Evolutionary conservation across 2,113 vertebrate species (phyloP), one percentile per base, ranked within the genome.

Genomic region (Hemiprocne comata): DNA sequence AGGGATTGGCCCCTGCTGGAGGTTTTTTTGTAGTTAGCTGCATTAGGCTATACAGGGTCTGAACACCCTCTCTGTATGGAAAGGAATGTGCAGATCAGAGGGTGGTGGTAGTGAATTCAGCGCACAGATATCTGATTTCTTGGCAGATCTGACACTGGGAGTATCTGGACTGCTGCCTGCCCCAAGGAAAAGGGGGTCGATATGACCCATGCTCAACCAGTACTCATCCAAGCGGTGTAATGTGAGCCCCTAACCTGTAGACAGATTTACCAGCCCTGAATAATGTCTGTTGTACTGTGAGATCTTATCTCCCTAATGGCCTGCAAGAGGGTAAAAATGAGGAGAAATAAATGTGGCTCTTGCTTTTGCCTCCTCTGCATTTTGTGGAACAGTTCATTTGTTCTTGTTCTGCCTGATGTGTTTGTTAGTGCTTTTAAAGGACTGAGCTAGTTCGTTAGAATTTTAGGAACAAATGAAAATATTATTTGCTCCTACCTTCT

Each of bases 221-320:
- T 33, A 18, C 66, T 75, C 29, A 29, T 94, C 93, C 92, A 79
- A 81, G 93, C 19, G 0, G 3, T 77, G 92, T 94, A 97, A 97
- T 15, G 3, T 33, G 94, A 96, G 70, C 74, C 78, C 40, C 44
- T 54, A 95, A 94, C 91, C 94, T 93, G 95, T 17, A 84, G 95
- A 95, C 94, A 97, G 85, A 95, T 95, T 97, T 96, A 96, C 93
- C 94, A 97, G 91, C 85, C 91, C 85, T 96, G 94, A 97, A 96
- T 95, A 95, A 96, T 94, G 94, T 94, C 95, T 95, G 84, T 96
- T 97, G 93, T 97, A 57, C 84, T 83, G 78, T 18, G 87, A 66
- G 85, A 96, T 96, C 87, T 83, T 95, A 96, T 95, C 91, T 95
- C 78, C 64, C 58, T 95, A 94, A 94, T 96, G 93, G 89, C 73